A percentile compares a stretch with the other conserved stretches of the same genome.
phyloP scores from a whole-genome alignment of 2,113 vertebrate species.

The Talpa occidentalis region DNA sequence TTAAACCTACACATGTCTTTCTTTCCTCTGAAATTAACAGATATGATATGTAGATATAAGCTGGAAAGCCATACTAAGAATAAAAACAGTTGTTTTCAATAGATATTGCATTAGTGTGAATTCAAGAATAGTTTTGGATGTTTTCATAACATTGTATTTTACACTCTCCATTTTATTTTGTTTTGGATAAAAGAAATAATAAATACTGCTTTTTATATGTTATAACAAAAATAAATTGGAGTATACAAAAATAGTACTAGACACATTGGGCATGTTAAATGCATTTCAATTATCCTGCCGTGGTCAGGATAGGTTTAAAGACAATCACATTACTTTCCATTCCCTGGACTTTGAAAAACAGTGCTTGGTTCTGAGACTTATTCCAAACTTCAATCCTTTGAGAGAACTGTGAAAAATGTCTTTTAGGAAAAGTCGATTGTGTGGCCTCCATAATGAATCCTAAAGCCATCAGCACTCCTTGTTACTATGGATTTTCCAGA shows the following conservation, averaged over 20 bases:
- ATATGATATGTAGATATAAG: neutral
- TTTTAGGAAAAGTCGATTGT: neutral
- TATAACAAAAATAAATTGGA: neutral
- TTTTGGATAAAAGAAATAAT: neutral
- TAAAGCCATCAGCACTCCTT: neutral
- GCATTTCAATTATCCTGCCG: neutral
- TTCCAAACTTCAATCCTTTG: neutral
- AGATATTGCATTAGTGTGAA: neutral
- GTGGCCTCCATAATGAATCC: neutral
- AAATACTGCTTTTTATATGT: neutral
- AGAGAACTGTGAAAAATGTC: neutral
- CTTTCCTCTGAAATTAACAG: conserved; percentile 5
- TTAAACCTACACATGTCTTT: neutral
- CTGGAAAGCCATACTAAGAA: neutral
- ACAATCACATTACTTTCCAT: neutral
- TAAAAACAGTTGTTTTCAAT: neutral
- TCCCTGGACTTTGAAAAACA: neutral
- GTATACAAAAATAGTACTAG: neutral
- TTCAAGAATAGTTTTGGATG: neutral
- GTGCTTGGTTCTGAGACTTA: neutral
- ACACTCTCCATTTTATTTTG: neutral
- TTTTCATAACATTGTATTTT: neutral
- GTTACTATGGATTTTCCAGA: neutral
- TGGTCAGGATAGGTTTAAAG: too few relatives aligned
- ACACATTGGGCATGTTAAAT: neutral